Conservation (phyloP, 2,888 invertebrate genomes). For the Tenthredo mesomela region DNA sequence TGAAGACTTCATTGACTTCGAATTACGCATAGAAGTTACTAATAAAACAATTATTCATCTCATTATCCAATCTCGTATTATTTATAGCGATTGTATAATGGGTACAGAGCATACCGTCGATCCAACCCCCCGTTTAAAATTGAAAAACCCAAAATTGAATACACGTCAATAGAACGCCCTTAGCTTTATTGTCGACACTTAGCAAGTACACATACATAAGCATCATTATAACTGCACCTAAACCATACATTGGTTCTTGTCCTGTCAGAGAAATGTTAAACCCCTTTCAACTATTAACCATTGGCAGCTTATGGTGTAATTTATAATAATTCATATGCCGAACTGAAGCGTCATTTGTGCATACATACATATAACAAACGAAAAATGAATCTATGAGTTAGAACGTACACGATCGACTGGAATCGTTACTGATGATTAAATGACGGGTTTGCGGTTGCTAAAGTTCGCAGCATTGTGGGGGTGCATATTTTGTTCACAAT, state of each 20-base stretch:
- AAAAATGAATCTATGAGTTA: background rate
- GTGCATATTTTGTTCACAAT: slow-evolving; percentile 65
- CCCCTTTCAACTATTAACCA: slow-evolving; percentile 3
- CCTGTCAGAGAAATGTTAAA: background rate
- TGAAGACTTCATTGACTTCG: too few relatives aligned
- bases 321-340: background rate
- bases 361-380: background rate
- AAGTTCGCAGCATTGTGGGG: slow-evolving; percentile 56
- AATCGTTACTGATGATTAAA: slow-evolving; percentile 64
- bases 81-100: background rate
- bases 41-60: too few relatives aligned
- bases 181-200: slow-evolving; percentile 14
- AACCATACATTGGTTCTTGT: background rate
- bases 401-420: slow-evolving; percentile 53
- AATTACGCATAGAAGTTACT: background rate
- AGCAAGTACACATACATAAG: background rate
- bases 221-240: background rate
- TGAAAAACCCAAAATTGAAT: slow-evolving; percentile 37
- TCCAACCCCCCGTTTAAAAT: slow-evolving; percentile 39
- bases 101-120: slow-evolving; percentile 1
- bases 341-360: background rate
- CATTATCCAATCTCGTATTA: too few relatives aligned
- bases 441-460: slow-evolving; percentile 62
- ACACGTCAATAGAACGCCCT: slow-evolving; percentile 50
- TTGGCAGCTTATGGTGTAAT: background rate